These are phyloP conservation scores for Anser brachyrhynchus DNA, from an alignment of 2,113 vertebrate species.

Conservation along the genomic window DNA sequence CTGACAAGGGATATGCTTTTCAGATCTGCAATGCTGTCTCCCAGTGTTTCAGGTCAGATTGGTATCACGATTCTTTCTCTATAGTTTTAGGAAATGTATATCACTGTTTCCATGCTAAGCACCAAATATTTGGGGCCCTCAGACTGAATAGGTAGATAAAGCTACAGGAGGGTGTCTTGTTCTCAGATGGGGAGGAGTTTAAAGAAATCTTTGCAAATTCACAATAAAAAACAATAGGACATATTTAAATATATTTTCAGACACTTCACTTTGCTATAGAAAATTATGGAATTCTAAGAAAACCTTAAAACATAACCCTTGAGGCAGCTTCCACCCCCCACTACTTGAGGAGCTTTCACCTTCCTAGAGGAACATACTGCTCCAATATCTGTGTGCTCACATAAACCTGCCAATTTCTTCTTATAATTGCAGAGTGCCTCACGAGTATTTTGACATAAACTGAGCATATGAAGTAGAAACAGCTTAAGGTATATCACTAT, in stretches of 20 bases:
- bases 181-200: background rate
- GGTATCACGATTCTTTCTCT: too few relatives aligned
- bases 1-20: background rate
- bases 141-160: background rate
- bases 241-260: background rate
- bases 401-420: background rate
- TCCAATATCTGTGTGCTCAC: rapidly evolving
- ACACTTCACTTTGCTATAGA: background rate
- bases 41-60: background rate
- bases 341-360: background rate
- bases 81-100: too few relatives aligned
- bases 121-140: background rate
- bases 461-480: background rate
- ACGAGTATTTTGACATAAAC: background rate
- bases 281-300: background rate
- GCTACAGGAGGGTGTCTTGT: background rate
- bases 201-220: background rate
- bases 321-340: background rate
- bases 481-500: background rate
- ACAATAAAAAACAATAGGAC: background rate
- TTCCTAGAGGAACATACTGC: background rate
- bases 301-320: background rate
- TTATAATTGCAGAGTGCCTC: background rate
- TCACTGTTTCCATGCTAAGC: background rate
- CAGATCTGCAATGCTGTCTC: background rate